Base-by-base conservation (phyloP, 2,888 invertebrate genomes). In the Zootermopsis nevadensis region DNA sequence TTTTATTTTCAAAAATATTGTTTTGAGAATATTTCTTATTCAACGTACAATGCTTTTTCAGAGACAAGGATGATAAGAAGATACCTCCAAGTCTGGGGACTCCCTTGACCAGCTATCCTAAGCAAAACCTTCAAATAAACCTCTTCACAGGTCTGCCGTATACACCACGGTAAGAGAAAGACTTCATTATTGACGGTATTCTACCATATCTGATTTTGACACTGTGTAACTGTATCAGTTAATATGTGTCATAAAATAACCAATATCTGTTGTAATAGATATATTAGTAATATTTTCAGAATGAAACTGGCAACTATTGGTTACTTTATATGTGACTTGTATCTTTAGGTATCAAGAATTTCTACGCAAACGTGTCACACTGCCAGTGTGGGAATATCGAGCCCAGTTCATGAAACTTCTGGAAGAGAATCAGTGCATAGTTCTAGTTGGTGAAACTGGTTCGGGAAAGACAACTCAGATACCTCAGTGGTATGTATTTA, bases 391-490 rank as follows among this genome's bases (percentile, higher is more conserved):
- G 93, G 99, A 99, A 88, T 99, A 99, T 90, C 95, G 97, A 87
- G 94, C 95, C 1, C 98, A 99, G 90, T 99, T 99, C 89, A 96
- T 98, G 95, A 94, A 98, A 87, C 91, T 98, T 66, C 91, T 99
- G n/a, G 94, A 94, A 85, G 95, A 96, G 82, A 95, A 99, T 89
- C 99, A 99, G 88, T 96, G 96, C 85, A 96, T 99, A 38, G 98
- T 99, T 1, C 91, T 99, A 0, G 99, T 99, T 6, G 99, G 99
- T 87, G 99, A 99, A 89, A 99, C 99, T 0, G 99, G 99, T n/a
- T 99, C 98, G 2, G 99, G 99, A 0, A 99, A 99, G 91, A 99
- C 99, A 0, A 99, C 99, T 22, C 99, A 99, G 91, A 99, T 99
- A 87, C 99, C 99, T 0, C 99, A 98, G 90, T 98, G 98, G 97